Base-by-base conservation (phyloP, 1,140 invertebrate genomes). In the Zaprionus lachaisei region DNA sequence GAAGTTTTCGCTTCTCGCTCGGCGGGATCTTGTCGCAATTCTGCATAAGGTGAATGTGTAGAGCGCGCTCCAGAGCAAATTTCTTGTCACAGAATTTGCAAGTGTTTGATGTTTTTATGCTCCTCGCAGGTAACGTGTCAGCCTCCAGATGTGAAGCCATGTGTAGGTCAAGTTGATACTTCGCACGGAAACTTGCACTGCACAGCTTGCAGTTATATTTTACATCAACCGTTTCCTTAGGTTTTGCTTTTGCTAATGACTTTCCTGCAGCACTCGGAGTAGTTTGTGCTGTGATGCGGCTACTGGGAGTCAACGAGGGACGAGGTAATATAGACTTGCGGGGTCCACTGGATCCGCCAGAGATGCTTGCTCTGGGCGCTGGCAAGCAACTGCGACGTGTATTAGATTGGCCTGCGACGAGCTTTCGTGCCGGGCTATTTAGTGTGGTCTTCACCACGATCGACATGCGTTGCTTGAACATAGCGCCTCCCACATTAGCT, bases 51-150 rank as follows among this genome's bases (percentile, higher is more conserved):
- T 92, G 91, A 22, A 92, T 91, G 47, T 92, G 91, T 6, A 92
- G 66, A 2, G 91, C 84, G 11, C 82, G 87, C 37, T 87, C 82
- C 9, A 92, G 24, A 4, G 79, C 87, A 51, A 92, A 92, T 28
- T 80, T 90, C 60, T 92, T 92, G 69, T 92, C 91, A 61, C 91
- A 92, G 54, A 80, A 92, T 54, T 91, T 91, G 68, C 91, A 92
- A 49, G 34, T 11, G 14, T 31, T 58, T 54, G 72, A 68, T 68
- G 83, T 47, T 68, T 79, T 28, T 4, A 60, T 2, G 12, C n/a
- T 49, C 6, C 2, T 11, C 11, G 26, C 22, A 41, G 22, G 22
- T 17, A n/a, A 4, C n/a, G 61, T 60, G 55, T 57, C 65, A 5
- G 71, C 72, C 4, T 71, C 76, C 26, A 66, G 2, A 70, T 83